These are phyloP conservation scores for Harmothoe impar DNA, from an alignment of 2,888 invertebrate species.

Conservation along the genomic window DNA sequence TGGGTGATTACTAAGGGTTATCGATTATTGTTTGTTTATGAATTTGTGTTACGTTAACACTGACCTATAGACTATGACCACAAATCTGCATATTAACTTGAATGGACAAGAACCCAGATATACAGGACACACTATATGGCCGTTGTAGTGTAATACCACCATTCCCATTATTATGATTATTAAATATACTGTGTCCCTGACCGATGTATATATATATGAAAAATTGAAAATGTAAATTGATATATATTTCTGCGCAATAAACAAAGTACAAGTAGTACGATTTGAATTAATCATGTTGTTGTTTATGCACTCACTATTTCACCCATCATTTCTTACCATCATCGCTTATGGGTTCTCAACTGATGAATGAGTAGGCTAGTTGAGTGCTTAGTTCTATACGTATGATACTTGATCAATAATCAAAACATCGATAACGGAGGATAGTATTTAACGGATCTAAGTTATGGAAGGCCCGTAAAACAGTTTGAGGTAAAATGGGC, in stretches of 20 bases:
- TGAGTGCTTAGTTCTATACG: too few relatives aligned
- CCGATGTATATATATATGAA: slow-evolving; percentile 45
- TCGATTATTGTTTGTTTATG: neutral
- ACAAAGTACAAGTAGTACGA: slow-evolving; percentile 50
- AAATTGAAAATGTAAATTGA: slow-evolving; percentile 48
- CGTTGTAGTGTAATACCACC: neutral
- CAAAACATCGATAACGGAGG: too few relatives aligned
- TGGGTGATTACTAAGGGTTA: slow-evolving; percentile 20
- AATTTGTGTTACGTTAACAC: neutral
- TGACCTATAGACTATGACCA: neutral
- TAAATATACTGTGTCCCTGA: slow-evolving; percentile 36
- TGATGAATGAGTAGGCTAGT: too few relatives aligned
- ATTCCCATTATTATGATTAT: slow-evolving; percentile 25
- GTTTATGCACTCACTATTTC: too few relatives aligned
- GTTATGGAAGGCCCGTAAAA: too few relatives aligned
- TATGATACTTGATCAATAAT: too few relatives aligned
- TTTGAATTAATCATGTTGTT: neutral
- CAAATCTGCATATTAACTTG: slow-evolving; percentile 32
- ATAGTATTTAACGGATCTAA: too few relatives aligned
- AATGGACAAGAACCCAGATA: neutral
- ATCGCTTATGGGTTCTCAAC: too few relatives aligned
- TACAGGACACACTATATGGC: neutral
- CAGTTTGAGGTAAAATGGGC: too few relatives aligned
- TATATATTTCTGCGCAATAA: slow-evolving; percentile 63
- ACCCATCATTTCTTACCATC: too few relatives aligned